These are phyloP conservation scores for Tiliacea citrago DNA, from an alignment of 2,888 invertebrate genomes.

Conservation along the genomic window DNA sequence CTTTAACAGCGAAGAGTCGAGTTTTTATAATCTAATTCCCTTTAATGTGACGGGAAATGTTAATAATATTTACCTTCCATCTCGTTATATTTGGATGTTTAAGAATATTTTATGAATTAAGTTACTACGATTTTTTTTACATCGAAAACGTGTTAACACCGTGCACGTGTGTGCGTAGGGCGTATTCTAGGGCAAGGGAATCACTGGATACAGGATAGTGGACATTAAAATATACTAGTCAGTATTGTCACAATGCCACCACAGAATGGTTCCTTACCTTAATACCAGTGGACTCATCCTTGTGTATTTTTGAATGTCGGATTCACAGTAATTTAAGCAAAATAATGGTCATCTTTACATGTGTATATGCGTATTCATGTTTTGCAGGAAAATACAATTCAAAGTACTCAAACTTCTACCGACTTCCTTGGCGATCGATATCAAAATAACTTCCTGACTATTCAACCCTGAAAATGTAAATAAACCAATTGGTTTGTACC, in stretches of 20 bases:
- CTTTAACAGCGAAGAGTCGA: constrained; percentile 39
- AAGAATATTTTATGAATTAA: constrained; percentile 51
- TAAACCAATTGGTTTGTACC: constrained; percentile 61
- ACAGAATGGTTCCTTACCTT: no score
- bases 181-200: background rate
- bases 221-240: background rate
- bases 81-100: constrained; percentile 44
- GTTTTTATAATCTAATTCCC: constrained; percentile 53
- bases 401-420: background rate
- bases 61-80: constrained; percentile 56
- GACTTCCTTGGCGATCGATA: constrained; percentile 20
- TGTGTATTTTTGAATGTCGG: background rate
- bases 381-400: constrained; percentile 1
- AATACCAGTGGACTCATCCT: background rate
- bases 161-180: background rate
- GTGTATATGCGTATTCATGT: background rate
- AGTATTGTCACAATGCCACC: background rate
- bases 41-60: constrained; percentile 55
- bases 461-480: constrained; percentile 45
- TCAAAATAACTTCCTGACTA: constrained; percentile 32
- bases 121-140: constrained; percentile 14
- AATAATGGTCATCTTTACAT: background rate
- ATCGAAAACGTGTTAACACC: constrained; percentile 12
- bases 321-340: background rate
- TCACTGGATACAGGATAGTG: background rate